These are phyloP conservation scores for Psittacula echo DNA, from an alignment of 2,797 vertebrate species.

Conservation along the genomic window DNA sequence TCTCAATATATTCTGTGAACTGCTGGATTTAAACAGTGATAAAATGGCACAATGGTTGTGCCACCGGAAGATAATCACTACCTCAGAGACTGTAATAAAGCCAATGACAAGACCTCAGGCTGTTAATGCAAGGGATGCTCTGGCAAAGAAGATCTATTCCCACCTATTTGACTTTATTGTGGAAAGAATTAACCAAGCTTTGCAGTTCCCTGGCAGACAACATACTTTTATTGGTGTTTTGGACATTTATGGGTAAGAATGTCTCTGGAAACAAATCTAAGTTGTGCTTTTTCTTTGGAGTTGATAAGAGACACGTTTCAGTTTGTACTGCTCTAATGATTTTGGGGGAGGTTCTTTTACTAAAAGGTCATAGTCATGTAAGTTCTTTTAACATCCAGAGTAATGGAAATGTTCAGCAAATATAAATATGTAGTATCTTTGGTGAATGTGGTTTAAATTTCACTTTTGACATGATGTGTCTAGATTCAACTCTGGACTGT, in stretches of 20 bases:
- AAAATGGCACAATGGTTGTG: slow-evolving; percentile 89
- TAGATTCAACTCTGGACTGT: neutral
- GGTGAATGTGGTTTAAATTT: neutral
- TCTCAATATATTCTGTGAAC: slow-evolving; percentile 86
- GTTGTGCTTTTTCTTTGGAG: neutral
- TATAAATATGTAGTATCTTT: neutral
- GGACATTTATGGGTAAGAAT: slow-evolving; percentile 96
- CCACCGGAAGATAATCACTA: slow-evolving; percentile 86
- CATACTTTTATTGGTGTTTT: slow-evolving; percentile 97
- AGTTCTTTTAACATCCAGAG: neutral
- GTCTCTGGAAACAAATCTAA: neutral
- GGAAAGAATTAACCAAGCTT: slow-evolving; percentile 87
- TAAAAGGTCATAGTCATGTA: neutral
- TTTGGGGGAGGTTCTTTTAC: neutral
- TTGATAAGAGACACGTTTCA: neutral
- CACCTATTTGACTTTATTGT: slow-evolving; percentile 92
- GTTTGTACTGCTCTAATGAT: neutral
- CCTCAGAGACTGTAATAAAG: slow-evolving; percentile 89
- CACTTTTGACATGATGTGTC: neutral
- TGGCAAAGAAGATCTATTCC: slow-evolving; percentile 96
- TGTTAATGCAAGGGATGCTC: slow-evolving; percentile 87
- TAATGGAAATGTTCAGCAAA: neutral
- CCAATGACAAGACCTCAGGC: slow-evolving; percentile 87
- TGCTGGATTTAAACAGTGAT: slow-evolving; percentile 80
- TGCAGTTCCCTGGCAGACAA: slow-evolving; percentile 89